A percentile compares a stretch with the other conserved stretches of the same genome.
Evolutionary conservation across 2,888 invertebrate genomes (phyloP).

Genomic region (Leistus spinibarbis): DNA sequence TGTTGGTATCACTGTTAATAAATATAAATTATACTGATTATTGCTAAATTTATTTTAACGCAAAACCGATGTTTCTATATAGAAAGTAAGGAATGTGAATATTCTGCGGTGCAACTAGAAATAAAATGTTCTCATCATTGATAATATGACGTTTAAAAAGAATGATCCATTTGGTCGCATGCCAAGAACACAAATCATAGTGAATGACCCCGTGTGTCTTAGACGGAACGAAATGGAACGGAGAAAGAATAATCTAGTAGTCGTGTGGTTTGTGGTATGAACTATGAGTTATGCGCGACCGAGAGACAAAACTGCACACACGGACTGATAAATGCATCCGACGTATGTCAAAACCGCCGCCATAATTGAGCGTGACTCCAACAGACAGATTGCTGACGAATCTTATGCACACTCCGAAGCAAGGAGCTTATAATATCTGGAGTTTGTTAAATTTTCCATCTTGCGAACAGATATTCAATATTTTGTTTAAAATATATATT

Average conservation of each 20-base stretch:
- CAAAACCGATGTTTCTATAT: too few relatives aligned
- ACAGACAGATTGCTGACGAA: neutral
- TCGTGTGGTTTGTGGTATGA: too few relatives aligned
- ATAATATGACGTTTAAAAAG: slow-evolving; percentile 26
- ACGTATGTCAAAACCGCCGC: slow-evolving; percentile 19
- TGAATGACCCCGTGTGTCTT: neutral
- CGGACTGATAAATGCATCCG: slow-evolving; percentile 15
- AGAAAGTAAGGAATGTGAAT: too few relatives aligned
- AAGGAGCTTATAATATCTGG: too few relatives aligned
- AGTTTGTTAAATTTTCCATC: too few relatives aligned
- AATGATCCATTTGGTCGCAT: slow-evolving; percentile 17
- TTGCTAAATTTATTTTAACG: too few relatives aligned
- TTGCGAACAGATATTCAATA: too few relatives aligned
- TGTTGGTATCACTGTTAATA: neutral
- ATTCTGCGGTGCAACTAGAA: too few relatives aligned
- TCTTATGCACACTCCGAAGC: neutral
- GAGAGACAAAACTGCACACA: neutral
- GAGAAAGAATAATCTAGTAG: neutral
- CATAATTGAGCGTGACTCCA: slow-evolving; percentile 4
- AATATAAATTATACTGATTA: neutral
- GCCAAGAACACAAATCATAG: slow-evolving; percentile 22
- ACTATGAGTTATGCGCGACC: neutral
- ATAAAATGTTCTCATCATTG: neutral
- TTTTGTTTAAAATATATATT: too few relatives aligned
- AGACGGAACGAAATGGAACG: slow-evolving; percentile 2